Base-by-base conservation (phyloP, 1,140 invertebrate species). In the Andrena cerasifolii region DNA sequence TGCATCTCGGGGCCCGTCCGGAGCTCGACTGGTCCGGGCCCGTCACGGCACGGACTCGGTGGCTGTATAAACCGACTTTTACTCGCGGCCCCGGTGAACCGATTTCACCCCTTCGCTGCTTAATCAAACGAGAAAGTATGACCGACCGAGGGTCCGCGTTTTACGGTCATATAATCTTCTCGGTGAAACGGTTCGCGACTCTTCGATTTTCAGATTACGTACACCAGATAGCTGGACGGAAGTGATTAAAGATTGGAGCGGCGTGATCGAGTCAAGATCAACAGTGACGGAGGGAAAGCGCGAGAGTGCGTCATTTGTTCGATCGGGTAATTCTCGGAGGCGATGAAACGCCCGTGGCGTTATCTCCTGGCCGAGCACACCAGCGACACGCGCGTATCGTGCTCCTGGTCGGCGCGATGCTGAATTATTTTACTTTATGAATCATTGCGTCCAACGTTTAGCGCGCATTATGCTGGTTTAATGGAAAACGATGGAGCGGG, bases 401-500 rank as follows among this genome's bases (percentile, higher is more conserved):
- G n/a, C n/a, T n/a, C 28, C 21, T 21, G 1, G 3, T 21, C 33
- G 12, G 4, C 12, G 24, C 26, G 21, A 53, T 53, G 40, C 49
- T 8, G 40, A 58, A 58, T 59, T 62, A 73, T 73, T 36, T 31
- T 28, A 26, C 51, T 47, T 51, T n/a, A 40, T 14, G 16, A 61
- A 43, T 63, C 45, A 21, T 74, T 54, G 43, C 21, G n/a, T 36
- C 8, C n/a, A 5, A 61, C 28, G 21, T 40, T 74, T 18, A 43
- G 5, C 10, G 16, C 43, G 12, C 53, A 31, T 56, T 47, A 18
- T 67, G 47, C 16, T 7, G 49, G 43, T 47, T 47, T 43, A 71
- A 65, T 31, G 74, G 43, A 66, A 67, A 28, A 62, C 56, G 49
- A 21, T 16, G 49, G 68, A 66, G 7, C 18, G 47, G 18, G n/a